Conservation (phyloP, 2,888 invertebrate genomes). For the Falcaria lacertinaria region DNA sequence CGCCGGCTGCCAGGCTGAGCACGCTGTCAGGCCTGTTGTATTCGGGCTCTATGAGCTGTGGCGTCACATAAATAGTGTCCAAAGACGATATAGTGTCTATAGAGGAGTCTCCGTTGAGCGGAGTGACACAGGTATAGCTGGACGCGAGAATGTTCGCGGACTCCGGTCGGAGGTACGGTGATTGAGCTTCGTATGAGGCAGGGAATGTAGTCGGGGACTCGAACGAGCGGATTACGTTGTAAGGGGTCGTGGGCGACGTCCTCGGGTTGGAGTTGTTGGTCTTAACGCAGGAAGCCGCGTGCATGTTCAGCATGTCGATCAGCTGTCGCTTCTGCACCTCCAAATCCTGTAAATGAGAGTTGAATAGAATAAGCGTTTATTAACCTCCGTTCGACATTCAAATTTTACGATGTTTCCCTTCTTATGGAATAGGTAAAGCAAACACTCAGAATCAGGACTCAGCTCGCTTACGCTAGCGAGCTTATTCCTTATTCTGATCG, state of each 20-base stretch:
- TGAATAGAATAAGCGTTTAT: neutral
- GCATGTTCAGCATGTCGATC: conserved; percentile 88
- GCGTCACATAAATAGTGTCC: conserved; percentile 59
- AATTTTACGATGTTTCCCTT: too few relatives aligned
- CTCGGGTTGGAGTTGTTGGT: conserved; percentile 60
- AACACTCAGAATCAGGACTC: too few relatives aligned
- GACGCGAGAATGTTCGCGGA: conserved; percentile 74
- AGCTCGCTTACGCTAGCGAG: too few relatives aligned
- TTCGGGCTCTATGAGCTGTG: conserved; percentile 58
- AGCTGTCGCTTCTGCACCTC: conserved; percentile 89
- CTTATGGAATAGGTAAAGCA: too few relatives aligned
- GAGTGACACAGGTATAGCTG: conserved; percentile 67
- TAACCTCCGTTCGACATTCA: too few relatives aligned
- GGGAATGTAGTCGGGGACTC: conserved; percentile 72
- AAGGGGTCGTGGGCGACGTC: conserved; percentile 59
- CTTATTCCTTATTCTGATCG: too few relatives aligned
- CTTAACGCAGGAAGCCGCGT: conserved; percentile 85
- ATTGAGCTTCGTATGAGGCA: conserved; percentile 61
- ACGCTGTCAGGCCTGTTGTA: conserved; percentile 70
- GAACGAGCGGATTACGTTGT: conserved; percentile 66
- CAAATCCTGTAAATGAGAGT: conserved; percentile 81
- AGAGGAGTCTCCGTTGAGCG: conserved; percentile 59
- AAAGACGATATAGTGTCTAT: conserved; percentile 64
- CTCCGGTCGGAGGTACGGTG: conserved; percentile 74
- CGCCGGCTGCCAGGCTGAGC: conserved; percentile 55